These are phyloP conservation scores for Heliocidaris tuberculata DNA, from an alignment of 35 echinoderm and acorn worm genomes.

Conservation along the genomic window DNA sequence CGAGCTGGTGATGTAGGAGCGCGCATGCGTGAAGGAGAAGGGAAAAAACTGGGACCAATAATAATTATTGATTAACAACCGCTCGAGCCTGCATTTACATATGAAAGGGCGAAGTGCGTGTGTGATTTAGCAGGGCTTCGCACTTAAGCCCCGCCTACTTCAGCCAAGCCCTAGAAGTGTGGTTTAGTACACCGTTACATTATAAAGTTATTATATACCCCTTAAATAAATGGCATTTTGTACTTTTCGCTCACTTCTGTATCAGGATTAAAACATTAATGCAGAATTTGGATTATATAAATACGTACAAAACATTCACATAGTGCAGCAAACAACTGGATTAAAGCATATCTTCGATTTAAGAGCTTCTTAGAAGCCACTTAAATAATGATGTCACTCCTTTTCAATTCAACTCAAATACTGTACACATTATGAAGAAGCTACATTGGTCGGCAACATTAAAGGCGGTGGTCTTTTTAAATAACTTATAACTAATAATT, in stretches of 20 bases:
- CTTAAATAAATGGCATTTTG: background rate
- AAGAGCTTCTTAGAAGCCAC: no score
- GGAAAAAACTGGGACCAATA: background rate
- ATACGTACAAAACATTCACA: background rate
- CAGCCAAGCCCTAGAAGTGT: background rate
- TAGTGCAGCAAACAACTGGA: background rate
- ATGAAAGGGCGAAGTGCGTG: constrained; percentile 39
- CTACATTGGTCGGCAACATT: no score
- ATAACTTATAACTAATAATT: no score
- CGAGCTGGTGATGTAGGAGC: background rate
- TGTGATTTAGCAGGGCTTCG: constrained; percentile 15
- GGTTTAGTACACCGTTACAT: background rate
- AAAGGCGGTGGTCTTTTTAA: no score
- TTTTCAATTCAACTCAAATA: no score
- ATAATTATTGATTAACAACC: constrained; percentile 25
- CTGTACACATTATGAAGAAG: no score
- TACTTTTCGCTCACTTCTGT: no score
- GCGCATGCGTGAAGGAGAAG: constrained; percentile 9
- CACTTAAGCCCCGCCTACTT: constrained; percentile 6
- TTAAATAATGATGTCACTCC: no score
- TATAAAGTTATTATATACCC: background rate
- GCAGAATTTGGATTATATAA: no score
- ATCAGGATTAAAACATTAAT: no score
- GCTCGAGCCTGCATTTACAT: constrained; percentile 27
- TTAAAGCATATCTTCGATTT: no score